These are phyloP conservation scores for Ctenicera cuprea DNA, from an alignment of 2,888 invertebrate species.

Conservation along the genomic window DNA sequence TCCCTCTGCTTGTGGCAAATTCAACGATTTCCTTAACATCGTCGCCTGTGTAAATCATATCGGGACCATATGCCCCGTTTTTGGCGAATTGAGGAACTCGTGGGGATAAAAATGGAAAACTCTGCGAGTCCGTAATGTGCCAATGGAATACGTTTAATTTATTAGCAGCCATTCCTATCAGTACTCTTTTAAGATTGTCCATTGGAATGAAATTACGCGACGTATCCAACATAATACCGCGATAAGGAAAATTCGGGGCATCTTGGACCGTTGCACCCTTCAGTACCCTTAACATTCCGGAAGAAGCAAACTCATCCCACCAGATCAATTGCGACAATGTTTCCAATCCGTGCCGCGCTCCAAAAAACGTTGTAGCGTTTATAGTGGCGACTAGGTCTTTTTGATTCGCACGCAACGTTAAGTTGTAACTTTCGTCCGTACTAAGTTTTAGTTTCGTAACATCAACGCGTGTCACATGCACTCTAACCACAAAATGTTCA, in stretches of 20 bases:
- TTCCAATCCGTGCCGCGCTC: slow-evolving; percentile 86
- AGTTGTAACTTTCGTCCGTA: slow-evolving; percentile 85
- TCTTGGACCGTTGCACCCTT: slow-evolving; percentile 83
- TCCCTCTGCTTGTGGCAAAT: slow-evolving; percentile 87
- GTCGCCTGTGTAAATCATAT: slow-evolving; percentile 79
- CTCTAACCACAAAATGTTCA: slow-evolving; percentile 71
- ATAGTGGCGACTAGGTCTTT: slow-evolving; percentile 77
- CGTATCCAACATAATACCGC: slow-evolving; percentile 93
- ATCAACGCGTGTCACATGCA: slow-evolving; percentile 75
- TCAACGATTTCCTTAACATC: slow-evolving; percentile 84
- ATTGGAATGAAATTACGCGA: slow-evolving; percentile 92
- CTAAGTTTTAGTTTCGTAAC: slow-evolving; percentile 77
- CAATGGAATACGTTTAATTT: slow-evolving; percentile 96
- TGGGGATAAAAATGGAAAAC: slow-evolving; percentile 89
- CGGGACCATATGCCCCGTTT: slow-evolving; percentile 90
- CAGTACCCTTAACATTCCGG: slow-evolving; percentile 78
- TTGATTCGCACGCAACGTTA: slow-evolving; percentile 75
- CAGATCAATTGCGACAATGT: slow-evolving; percentile 88
- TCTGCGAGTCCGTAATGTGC: slow-evolving; percentile 94
- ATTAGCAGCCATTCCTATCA: slow-evolving; percentile 92
- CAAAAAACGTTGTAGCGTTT: slow-evolving; percentile 82
- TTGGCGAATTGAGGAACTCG: slow-evolving; percentile 86
- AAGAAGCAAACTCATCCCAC: slow-evolving; percentile 80
- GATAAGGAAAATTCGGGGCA: slow-evolving; percentile 85
- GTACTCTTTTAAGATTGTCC: slow-evolving; percentile 80